Evolutionary conservation across 2,113 vertebrate species (phyloP).

Genomic region (Blennius ocellaris): DNA sequence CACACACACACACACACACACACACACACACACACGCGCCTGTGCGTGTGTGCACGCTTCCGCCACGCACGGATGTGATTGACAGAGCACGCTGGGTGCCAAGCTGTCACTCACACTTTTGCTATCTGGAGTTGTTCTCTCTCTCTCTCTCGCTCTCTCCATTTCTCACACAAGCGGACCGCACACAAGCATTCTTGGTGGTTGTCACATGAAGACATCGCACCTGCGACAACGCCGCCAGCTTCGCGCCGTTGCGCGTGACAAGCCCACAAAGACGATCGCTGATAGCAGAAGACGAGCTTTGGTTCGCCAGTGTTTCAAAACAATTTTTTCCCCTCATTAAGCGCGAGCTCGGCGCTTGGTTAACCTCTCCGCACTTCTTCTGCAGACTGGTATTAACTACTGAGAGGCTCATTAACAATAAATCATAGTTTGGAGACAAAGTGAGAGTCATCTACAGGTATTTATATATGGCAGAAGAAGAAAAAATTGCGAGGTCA

Average conservation of each 20-base stretch:
- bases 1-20: background rate
- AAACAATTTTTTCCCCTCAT: slow-evolving; percentile 54
- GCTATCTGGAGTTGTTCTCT: slow-evolving; percentile 23
- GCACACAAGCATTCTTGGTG: slow-evolving; percentile 26
- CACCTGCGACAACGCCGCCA: slow-evolving; percentile 30
- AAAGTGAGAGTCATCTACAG: slow-evolving; percentile 18
- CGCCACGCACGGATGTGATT: slow-evolving; percentile 46
- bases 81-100: slow-evolving; percentile 60
- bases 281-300: slow-evolving; percentile 12
- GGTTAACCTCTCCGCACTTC: slow-evolving; percentile 53
- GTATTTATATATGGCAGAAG: slow-evolving; percentile 8
- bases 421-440: slow-evolving; percentile 46
- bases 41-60: slow-evolving; percentile 5
- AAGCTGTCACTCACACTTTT: slow-evolving; percentile 70
- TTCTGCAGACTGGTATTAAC: slow-evolving; percentile 32
- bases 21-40: slow-evolving; percentile 23
- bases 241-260: slow-evolving; percentile 39
- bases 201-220: slow-evolving; percentile 54
- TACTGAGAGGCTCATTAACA: slow-evolving; percentile 51
- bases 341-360: slow-evolving; percentile 32
- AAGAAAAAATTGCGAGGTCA: slow-evolving; percentile 26
- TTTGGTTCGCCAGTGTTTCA: background rate
- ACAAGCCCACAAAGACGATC: slow-evolving; percentile 33
- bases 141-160: no score
- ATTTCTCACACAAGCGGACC: slow-evolving; percentile 12